phyloP scores from a whole-genome alignment of 2,797 vertebrate genomes.

The Apogon hyalosoma region DNA sequence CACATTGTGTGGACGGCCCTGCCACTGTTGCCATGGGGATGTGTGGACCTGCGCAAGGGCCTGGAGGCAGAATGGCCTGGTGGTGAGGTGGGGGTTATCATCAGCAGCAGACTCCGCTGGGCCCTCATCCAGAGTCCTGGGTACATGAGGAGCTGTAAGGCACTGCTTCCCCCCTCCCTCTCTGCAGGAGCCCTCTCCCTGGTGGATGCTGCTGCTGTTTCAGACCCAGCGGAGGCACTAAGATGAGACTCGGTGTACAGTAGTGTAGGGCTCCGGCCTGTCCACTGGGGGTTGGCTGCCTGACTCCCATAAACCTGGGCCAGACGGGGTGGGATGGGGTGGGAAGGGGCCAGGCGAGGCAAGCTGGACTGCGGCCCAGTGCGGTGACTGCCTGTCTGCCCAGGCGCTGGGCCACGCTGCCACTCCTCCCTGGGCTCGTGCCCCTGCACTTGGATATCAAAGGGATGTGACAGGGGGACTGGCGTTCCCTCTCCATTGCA shows the following conservation, averaged over 20 bases:
- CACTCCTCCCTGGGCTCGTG: constrained; percentile 85
- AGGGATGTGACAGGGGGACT: constrained; percentile 81
- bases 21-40: constrained; percentile 89
- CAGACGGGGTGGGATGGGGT: constrained; percentile 81
- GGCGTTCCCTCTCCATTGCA: constrained; percentile 77
- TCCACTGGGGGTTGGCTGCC: constrained; percentile 84
- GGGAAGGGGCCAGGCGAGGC: constrained; percentile 78
- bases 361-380: constrained; percentile 84
- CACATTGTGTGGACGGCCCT: constrained; percentile 85
- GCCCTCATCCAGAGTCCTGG: constrained; percentile 76
- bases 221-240: constrained; percentile 44
- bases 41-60: constrained; percentile 82
- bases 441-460: constrained; percentile 88
- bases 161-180: constrained; percentile 24
- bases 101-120: constrained; percentile 77
- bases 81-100: constrained; percentile 82
- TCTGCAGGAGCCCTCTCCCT: constrained; percentile 43
- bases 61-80: constrained; percentile 79
- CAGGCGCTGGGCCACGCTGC: constrained; percentile 85
- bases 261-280: constrained; percentile 77
- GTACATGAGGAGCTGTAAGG: constrained; percentile 61
- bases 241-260: constrained; percentile 46
- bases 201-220: constrained; percentile 51
- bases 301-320: constrained; percentile 80
- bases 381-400: constrained; percentile 88